Evolutionary conservation across 1,140 invertebrate genomes (phyloP).

Genomic region (Drosophila santomea): DNA sequence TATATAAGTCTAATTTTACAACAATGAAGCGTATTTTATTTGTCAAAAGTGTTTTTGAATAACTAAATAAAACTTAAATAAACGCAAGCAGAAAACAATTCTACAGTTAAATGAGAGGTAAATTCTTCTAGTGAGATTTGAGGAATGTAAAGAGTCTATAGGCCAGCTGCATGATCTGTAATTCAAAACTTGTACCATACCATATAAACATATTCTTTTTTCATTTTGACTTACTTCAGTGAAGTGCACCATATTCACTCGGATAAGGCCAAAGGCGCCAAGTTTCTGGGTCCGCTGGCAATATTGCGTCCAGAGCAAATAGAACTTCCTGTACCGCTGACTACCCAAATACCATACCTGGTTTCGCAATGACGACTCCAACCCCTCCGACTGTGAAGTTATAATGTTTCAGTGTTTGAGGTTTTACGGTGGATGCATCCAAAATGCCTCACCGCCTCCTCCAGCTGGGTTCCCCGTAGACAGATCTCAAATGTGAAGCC

Average conservation of each 20-base stretch:
- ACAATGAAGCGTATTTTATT: not conserved
- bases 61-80: not conserved
- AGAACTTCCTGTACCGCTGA: constrained; percentile 44
- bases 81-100: not conserved
- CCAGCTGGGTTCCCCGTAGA: constrained; percentile 52
- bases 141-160: constrained; percentile 66
- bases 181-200: not conserved
- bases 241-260: constrained; percentile 69
- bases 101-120: not conserved
- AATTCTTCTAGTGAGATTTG: constrained; percentile 38
- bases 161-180: constrained; percentile 65
- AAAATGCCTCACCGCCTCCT: constrained; percentile 44
- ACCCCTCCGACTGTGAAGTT: constrained; percentile 22
- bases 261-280: constrained; percentile 46
- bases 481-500: constrained; percentile 57
- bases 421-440: too few species aligned
- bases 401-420: too few species aligned
- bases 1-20: not conserved
- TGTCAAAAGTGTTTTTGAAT: not conserved
- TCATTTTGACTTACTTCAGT: constrained; percentile 32
- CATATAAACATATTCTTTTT: not conserved
- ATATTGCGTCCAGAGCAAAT: constrained; percentile 54
- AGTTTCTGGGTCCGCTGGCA: constrained; percentile 35
- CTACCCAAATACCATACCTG: constrained; percentile 57
- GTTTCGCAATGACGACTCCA: constrained; percentile 22